Base-by-base conservation (phyloP, 2,113 vertebrate species). In the Vulpes vulpes region DNA sequence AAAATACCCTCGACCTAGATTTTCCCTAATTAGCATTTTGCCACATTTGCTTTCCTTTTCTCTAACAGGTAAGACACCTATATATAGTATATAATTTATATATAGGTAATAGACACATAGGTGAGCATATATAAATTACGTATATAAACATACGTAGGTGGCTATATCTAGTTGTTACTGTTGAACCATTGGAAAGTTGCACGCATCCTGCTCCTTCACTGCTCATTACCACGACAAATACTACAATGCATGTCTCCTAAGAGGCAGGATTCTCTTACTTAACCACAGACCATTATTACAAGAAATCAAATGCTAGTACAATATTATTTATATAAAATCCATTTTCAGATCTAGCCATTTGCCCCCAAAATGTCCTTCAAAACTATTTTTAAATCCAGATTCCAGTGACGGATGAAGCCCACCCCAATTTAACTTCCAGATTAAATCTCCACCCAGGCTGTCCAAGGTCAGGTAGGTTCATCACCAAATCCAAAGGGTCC, bases 1-100 rank as follows among this genome's bases (percentile, higher is more conserved):
- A 35, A 82, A 86, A 57, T 78, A 94, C 9, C 22, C 15, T 89
- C 12, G 15, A 17, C 30, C 85, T 79, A 82, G 92, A 43, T 69
- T 88, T 95, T 92, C 53, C 32, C 59, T 27, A 87, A 3, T 65
- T 49, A 93, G 43, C 17, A 85, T 84, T 95, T 88, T 73, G 57
- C 64, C 60, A 82, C n/a, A 76, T 90, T 35, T 82, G 38, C 4
- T 59, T 22, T 67, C 23, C 59, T 85, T 67, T 15, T 62, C 43
- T 86, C 38, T 85, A 53, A 73, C 27, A 62, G 25, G 49, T 64
- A 62, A 65, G 22, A 74, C 49, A 51, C 59, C 30, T 76, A 25
- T 23, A 35, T 87, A 27, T 14, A n/a, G 43, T 19, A 53, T 10
- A 62, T 67, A n/a, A 51, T 14, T 55, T n/a, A 82, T 64, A 60